Percentiles rank a stretch among this genome's conserved stretches.
These are phyloP conservation scores for Tipula lateralis DNA, from an alignment of 2,888 invertebrate genomes.

Conservation along the genomic window DNA sequence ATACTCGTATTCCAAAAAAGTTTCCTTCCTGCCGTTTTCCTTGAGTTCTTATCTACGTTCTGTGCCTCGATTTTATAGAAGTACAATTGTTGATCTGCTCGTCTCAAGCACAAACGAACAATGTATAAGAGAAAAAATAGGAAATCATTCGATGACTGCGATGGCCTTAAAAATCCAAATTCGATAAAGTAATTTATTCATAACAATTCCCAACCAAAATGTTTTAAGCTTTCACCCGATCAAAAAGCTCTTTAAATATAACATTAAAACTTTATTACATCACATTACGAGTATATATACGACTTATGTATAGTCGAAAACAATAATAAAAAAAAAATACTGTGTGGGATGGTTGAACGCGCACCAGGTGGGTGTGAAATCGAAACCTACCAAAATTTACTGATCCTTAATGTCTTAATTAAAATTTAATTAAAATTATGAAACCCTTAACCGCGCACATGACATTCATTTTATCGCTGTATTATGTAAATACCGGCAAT, in stretches of 20 bases:
- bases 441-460: neutral
- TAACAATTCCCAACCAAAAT: neutral
- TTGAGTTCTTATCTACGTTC: neutral
- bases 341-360: neutral
- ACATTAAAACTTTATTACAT: neutral
- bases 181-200: neutral
- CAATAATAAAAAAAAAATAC: neutral
- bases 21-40: neutral
- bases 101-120: too few species aligned
- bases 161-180: neutral
- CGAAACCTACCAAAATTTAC: neutral
- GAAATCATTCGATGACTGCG: neutral
- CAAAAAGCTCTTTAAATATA: neutral
- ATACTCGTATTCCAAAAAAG: neutral
- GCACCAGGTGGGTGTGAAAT: neutral
- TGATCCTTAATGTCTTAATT: neutral
- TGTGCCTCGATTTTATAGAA: neutral
- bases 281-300: too few species aligned
- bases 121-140: neutral
- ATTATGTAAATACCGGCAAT: neutral
- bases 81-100: neutral
- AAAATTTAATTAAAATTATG: neutral
- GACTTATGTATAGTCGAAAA: neutral
- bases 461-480: neutral
- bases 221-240: neutral